Percentiles rank a stretch among this genome's conserved stretches.
Conservation (phyloP, 1,140 invertebrate genomes). For the Mercenaria mercenaria region DNA sequence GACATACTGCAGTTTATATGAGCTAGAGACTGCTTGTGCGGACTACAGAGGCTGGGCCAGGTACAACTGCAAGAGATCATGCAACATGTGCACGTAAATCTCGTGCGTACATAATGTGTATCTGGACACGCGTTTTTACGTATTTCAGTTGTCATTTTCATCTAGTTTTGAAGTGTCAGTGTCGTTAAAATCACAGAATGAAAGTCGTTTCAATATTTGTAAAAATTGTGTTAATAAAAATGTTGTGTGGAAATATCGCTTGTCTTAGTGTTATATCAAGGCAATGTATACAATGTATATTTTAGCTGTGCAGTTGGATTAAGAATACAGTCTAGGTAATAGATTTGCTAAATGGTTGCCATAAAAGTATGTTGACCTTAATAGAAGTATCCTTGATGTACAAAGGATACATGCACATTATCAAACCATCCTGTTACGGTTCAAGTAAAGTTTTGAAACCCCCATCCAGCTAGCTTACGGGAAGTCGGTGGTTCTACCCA, state of each 20-base stretch:
- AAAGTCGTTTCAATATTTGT: background rate
- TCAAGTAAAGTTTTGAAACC: no score
- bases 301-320: no score
- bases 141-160: background rate
- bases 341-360: no score
- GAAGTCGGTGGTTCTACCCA: no score
- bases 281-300: no score
- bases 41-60: constrained; percentile 52
- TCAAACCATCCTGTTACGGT: no score
- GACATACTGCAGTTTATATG: constrained; percentile 49
- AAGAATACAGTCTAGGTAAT: no score
- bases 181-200: background rate
- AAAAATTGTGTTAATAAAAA: background rate
- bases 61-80: constrained; percentile 53
- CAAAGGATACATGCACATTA: no score
- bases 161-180: background rate
- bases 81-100: constrained; percentile 37
- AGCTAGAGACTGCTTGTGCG: constrained; percentile 7
- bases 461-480: no score
- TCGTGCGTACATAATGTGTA: background rate
- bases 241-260: background rate
- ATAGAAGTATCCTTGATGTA: no score
- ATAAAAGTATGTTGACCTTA: no score
- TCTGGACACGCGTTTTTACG: background rate
- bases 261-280: no score